Percentiles rank a stretch among this genome's conserved stretches.
These are phyloP conservation scores for Nephotettix cincticeps DNA, from an alignment of 1,140 invertebrate species.

Conservation along the genomic window DNA sequence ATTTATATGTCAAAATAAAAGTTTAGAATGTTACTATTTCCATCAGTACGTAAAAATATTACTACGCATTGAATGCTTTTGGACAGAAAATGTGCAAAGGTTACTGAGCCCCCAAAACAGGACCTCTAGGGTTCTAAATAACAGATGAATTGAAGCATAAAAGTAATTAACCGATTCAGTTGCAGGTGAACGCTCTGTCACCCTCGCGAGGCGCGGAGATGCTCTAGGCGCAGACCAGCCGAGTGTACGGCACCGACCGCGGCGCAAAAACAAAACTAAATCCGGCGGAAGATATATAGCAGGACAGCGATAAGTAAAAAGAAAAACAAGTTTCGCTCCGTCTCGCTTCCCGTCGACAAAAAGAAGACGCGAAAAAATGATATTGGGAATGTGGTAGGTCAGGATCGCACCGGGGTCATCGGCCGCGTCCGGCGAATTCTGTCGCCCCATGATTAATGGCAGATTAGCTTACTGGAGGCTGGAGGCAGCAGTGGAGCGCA, in stretches of 20 bases:
- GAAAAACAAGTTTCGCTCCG: constrained; percentile 11
- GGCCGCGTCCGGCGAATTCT: not conserved
- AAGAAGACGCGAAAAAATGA: constrained; percentile 1
- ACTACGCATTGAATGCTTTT: no score
- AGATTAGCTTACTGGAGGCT: constrained; percentile 1
- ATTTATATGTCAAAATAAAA: no score
- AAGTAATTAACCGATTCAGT: no score
- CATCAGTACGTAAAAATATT: no score
- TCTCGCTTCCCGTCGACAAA: constrained; percentile 5
- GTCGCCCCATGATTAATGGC: constrained; percentile 3
- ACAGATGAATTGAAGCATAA: no score
- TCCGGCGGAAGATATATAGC: constrained; percentile 11
- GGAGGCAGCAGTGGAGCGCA: not conserved
- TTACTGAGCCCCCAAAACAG: no score
- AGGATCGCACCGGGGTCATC: not conserved
- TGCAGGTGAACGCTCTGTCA: no score
- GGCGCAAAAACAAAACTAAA: constrained; percentile 10
- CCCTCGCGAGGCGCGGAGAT: no score
- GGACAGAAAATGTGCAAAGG: no score
- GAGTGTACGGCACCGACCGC: not conserved
- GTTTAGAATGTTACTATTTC: no score
- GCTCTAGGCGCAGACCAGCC: no score
- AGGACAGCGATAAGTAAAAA: constrained; percentile 6
- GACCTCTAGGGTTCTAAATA: no score
- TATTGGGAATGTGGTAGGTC: constrained; percentile 12